Percentiles rank a stretch among this genome's conserved stretches.
Evolutionary conservation across 2,888 invertebrate genomes (phyloP).

Genomic region (Buathra laborator): DNA sequence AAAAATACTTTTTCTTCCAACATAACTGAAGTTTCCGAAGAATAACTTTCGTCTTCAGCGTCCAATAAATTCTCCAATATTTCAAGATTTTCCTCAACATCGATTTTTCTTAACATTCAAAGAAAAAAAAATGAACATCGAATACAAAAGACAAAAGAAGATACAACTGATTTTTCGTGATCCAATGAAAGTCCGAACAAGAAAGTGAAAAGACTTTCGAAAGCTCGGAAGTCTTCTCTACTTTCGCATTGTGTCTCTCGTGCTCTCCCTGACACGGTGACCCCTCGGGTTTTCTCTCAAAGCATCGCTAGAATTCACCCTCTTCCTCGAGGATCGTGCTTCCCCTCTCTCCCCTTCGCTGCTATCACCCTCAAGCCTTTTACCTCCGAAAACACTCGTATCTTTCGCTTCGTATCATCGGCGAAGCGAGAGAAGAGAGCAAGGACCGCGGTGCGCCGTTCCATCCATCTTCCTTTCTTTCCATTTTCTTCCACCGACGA

Average conservation of each 20-base stretch:
- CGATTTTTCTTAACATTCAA: too few species aligned
- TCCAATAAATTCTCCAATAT: too few species aligned
- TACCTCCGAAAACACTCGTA: constrained; percentile 41
- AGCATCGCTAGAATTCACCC: constrained; percentile 64
- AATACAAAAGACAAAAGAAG: neutral
- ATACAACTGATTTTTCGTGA: neutral
- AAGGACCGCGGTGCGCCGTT: constrained; percentile 76
- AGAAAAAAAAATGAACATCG: neutral
- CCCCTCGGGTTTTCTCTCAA: constrained; percentile 69
- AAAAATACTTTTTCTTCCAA: too few species aligned
- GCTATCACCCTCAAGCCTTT: constrained; percentile 34
- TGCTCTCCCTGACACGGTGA: constrained; percentile 78
- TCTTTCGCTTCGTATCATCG: constrained; percentile 56
- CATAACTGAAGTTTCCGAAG: too few species aligned
- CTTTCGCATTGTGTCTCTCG: constrained; percentile 31
- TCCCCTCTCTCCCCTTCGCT: constrained; percentile 59
- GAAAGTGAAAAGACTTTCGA: constrained; percentile 64
- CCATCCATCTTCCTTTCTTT: constrained; percentile 85
- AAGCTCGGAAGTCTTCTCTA: constrained; percentile 34
- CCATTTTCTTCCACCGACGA: constrained; percentile 78
- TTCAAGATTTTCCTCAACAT: too few species aligned
- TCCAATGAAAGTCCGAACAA: constrained; percentile 2
- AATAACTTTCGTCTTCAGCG: too few species aligned
- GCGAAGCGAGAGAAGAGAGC: constrained; percentile 19
- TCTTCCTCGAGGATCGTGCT: constrained; percentile 68